Evolutionary conservation across 2,113 vertebrate species (phyloP).

Genomic region (Semicossyphus pulcher): DNA sequence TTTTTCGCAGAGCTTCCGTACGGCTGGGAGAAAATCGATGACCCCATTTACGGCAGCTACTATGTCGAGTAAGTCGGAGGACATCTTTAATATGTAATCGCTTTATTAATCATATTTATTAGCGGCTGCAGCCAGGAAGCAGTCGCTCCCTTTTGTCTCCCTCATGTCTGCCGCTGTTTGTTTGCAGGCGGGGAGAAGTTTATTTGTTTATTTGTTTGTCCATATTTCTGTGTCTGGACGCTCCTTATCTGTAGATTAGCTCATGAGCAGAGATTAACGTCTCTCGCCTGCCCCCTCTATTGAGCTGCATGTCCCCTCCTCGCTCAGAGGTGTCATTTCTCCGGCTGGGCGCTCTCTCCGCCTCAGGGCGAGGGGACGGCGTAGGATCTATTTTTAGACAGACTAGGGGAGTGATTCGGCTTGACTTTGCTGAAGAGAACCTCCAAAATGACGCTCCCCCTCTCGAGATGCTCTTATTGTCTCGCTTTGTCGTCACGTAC

Average conservation of each 20-base stretch:
- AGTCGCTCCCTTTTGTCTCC: conserved; percentile 31
- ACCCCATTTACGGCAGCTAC: conserved; percentile 99
- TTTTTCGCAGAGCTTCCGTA: conserved; percentile 95
- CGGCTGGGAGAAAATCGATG: conserved; percentile 99
- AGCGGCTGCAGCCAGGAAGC: conserved; percentile 35
- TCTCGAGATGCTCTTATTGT: not conserved
- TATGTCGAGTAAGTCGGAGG: conserved; percentile 97
- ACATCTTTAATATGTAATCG: conserved; percentile 81
- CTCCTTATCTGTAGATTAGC: conserved; percentile 33
- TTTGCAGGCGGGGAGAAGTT: conserved; percentile 18
- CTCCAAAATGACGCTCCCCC: conserved; percentile 21
- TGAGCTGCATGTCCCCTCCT: conserved; percentile 53
- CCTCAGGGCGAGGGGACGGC: not conserved
- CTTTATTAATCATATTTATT: conserved; percentile 73
- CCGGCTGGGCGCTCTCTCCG: conserved; percentile 41
- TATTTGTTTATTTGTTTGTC: conserved; percentile 21
- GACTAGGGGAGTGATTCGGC: conserved; percentile 35
- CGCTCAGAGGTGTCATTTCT: conserved; percentile 43
- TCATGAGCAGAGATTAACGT: not conserved
- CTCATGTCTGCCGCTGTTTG: conserved; percentile 28
- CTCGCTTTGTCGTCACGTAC: conserved; percentile 15
- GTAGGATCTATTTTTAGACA: conserved; percentile 66
- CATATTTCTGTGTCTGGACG: conserved; percentile 21
- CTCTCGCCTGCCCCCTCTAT: conserved; percentile 7
- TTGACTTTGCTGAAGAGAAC: conserved; percentile 49